Evolutionary conservation across 2,888 invertebrate species (phyloP), one percentile per base, ranked within the genome.

Genomic region (Euclidia mi): DNA sequence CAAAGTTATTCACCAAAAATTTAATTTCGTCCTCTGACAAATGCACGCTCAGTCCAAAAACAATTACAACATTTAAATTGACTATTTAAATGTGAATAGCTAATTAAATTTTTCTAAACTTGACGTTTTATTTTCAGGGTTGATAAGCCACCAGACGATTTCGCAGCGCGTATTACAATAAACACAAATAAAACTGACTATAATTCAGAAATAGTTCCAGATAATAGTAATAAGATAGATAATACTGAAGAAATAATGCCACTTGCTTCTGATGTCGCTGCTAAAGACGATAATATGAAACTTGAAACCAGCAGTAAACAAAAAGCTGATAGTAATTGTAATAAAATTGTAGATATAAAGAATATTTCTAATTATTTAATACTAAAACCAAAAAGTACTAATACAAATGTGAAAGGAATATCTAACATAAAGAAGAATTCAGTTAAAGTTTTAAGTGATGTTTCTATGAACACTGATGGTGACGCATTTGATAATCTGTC

Each of bases 191-290:
- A 50, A 9, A 17, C 40, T 31, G 60, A 68, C 15, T 65, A 71
- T 45, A 64, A 69, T 49, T 46, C 77, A 4, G 56, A 79, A 64
- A 47, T 79, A 14, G 43, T 70, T 14, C 51, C 63, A 49, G 41
- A 60, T 42, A 34, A 47, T 43, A 55, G 56, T 34, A 43, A 34
- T n/a, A 35, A 12, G 4, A 3, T n/a, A 28, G 11, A 20, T 20
- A 40, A 32, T 56, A 2, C 28, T 31, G 45, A 37, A 12, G 15
- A 40, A 11, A 14, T 31, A 11, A 2, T 17, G 2, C 7, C 37
- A 17, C 20, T 12, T 0, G 2, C 25, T 15, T n/a, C 18, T 2
- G 2, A n/a, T n/a, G 20, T 25, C 7, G 6, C 20, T 25, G 20
- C 7, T 25, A 25, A 6, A 6, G 20, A 25, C 7, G 6, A 2